Conservation (phyloP, 2,113 vertebrate genomes). For the Pseudopodoces humilis region DNA sequence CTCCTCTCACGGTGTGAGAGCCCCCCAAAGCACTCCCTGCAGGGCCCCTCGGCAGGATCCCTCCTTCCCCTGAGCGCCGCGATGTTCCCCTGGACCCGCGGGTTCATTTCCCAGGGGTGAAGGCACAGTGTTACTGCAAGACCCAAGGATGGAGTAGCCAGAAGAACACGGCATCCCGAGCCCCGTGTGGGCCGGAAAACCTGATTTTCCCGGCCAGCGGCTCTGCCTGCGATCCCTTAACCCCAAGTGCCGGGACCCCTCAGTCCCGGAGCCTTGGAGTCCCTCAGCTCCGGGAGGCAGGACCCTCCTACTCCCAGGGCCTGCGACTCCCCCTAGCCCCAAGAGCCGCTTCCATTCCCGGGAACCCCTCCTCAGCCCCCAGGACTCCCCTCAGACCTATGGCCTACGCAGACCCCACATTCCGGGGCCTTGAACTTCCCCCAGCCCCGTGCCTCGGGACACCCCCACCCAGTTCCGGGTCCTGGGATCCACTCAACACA, state of each 20-base stretch:
- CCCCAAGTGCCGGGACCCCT: too few species aligned
- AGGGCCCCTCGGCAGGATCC: too few species aligned
- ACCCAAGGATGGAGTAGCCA: accelerated
- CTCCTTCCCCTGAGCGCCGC: background rate
- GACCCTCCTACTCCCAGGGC: too few species aligned
- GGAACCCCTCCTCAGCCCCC: accelerated
- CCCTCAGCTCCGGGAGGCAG: background rate
- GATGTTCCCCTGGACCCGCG: accelerated
- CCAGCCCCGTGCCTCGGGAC: background rate
- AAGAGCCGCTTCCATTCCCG: background rate
- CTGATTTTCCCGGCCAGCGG: accelerated
- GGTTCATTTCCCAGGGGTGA: accelerated
- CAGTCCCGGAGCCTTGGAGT: background rate
- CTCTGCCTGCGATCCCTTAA: too few species aligned
- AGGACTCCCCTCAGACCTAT: background rate
- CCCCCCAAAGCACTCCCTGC: background rate
- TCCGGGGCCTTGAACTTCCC: background rate
- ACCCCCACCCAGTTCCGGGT: background rate
- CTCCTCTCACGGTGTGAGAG: accelerated
- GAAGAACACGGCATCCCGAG: accelerated
- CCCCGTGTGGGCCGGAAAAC: accelerated
- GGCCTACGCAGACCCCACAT: too few species aligned
- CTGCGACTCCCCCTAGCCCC: background rate
- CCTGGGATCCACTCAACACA: background rate
- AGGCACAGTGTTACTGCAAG: accelerated